These are phyloP conservation scores for Psittacula echo DNA, from an alignment of 2,797 vertebrate species.

Conservation along the genomic window DNA sequence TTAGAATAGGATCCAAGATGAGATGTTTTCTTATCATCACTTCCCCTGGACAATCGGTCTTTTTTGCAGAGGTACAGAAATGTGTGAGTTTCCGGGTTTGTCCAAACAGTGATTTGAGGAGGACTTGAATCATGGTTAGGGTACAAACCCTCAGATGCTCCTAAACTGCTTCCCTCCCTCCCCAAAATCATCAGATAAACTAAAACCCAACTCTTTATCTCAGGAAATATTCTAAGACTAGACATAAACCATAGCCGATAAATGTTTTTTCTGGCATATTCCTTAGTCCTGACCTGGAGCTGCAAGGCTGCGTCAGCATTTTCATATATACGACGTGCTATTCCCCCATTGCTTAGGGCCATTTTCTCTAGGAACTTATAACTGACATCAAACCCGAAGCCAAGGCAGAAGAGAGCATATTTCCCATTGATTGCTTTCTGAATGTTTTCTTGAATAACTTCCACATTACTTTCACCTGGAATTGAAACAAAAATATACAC, in stretches of 20 bases:
- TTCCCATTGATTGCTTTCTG: constrained; percentile 74
- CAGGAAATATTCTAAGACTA: background rate
- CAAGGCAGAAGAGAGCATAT: constrained; percentile 90
- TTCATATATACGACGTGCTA: constrained; percentile 89
- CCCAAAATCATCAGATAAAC: background rate
- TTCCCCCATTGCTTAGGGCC: constrained; percentile 86
- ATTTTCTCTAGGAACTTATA: constrained; percentile 91
- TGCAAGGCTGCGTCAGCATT: constrained; percentile 90
- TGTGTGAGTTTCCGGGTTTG: background rate
- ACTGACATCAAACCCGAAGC: constrained; percentile 91
- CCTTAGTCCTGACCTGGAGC: constrained; percentile 82
- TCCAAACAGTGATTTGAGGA: background rate
- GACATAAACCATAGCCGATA: background rate
- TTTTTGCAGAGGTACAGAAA: background rate
- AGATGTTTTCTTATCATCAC: background rate
- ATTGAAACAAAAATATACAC: background rate
- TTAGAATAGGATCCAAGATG: background rate
- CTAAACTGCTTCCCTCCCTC: background rate
- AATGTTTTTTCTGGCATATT: background rate
- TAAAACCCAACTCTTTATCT: background rate
- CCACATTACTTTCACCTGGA: constrained; percentile 33
- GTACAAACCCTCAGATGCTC: background rate
- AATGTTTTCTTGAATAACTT: constrained; percentile 82
- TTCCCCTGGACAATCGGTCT: background rate
- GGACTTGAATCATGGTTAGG: background rate